Percentiles rank a stretch among this genome's conserved stretches.
These are phyloP conservation scores for Mystacornis crossleyi DNA, from an alignment of 2,113 vertebrate species.

Conservation along the genomic window DNA sequence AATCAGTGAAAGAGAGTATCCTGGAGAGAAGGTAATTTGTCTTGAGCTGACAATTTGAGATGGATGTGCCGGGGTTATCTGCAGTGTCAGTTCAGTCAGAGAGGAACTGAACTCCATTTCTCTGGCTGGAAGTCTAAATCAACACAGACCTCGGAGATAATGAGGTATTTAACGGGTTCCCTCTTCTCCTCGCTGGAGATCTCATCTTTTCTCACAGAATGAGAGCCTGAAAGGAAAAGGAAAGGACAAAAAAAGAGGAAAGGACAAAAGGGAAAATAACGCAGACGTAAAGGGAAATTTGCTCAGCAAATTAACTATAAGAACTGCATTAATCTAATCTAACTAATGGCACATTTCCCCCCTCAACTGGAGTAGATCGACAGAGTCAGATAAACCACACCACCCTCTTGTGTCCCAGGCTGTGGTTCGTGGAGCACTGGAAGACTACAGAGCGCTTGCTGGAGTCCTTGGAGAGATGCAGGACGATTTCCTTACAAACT, in stretches of 20 bases:
- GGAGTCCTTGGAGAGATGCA: background rate
- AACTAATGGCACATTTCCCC: background rate
- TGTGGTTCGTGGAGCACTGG: background rate
- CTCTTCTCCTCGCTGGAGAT: background rate
- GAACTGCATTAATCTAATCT: background rate
- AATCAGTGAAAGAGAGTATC: slow-evolving; percentile 61
- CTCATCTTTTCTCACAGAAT: slow-evolving; percentile 1
- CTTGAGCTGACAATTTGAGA: slow-evolving; percentile 62
- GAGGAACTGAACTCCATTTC: slow-evolving; percentile 47
- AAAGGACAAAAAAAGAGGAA: background rate
- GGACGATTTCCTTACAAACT: background rate
- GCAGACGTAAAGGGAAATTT: background rate
- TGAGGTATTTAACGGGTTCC: background rate
- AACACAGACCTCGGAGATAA: background rate
- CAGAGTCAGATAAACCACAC: background rate
- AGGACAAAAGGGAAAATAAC: background rate
- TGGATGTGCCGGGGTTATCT: slow-evolving; percentile 72
- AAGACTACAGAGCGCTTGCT: background rate
- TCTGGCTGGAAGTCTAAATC: slow-evolving; percentile 43
- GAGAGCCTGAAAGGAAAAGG: background rate
- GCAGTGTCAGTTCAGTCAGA: slow-evolving; percentile 38
- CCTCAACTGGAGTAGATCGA: background rate
- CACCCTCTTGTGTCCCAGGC: background rate
- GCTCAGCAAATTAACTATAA: background rate
- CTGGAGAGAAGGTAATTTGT: slow-evolving; percentile 67